Evolutionary conservation across 2,888 invertebrate species (phyloP).

Genomic region (Scaptomyza parva): DNA sequence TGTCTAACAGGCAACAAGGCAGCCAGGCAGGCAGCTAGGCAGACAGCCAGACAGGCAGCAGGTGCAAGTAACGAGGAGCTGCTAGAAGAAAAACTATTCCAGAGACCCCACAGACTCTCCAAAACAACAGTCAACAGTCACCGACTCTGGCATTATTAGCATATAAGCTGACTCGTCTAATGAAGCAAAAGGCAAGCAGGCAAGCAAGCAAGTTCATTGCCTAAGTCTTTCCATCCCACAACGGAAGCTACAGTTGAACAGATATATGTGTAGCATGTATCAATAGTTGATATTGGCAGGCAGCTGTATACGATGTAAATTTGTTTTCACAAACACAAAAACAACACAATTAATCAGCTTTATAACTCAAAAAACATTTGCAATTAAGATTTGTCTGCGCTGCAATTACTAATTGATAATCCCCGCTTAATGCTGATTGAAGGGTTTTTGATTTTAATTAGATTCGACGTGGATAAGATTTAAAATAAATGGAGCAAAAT

Average conservation of each 20-base stretch:
- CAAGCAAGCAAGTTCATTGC: conserved; percentile 35
- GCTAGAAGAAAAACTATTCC: conserved; percentile 13
- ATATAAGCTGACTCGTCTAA: conserved; percentile 64
- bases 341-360: conserved; percentile 71
- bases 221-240: conserved; percentile 36
- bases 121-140: neutral
- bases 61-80: conserved; percentile 58
- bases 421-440: conserved; percentile 40
- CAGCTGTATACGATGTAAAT: conserved; percentile 35
- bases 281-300: too few relatives aligned
- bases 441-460: conserved; percentile 4
- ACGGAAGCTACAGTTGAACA: conserved; percentile 20
- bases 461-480: neutral
- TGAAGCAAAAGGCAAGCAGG: conserved; percentile 44
- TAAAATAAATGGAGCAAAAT: neutral
- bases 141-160: conserved; percentile 46
- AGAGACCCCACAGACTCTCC: conserved; percentile 65
- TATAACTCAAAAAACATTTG: conserved; percentile 44
- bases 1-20: conserved; percentile 59
- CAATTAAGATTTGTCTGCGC: conserved; percentile 52
- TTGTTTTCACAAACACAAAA: conserved; percentile 49
- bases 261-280: too few relatives aligned
- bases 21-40: conserved; percentile 25
- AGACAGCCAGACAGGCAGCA: conserved; percentile 45
- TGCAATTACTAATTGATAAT: conserved; percentile 47